These are phyloP conservation scores for Fundulus diaphanus DNA, from an alignment of 2,797 vertebrate genomes.

Conservation along the genomic window DNA sequence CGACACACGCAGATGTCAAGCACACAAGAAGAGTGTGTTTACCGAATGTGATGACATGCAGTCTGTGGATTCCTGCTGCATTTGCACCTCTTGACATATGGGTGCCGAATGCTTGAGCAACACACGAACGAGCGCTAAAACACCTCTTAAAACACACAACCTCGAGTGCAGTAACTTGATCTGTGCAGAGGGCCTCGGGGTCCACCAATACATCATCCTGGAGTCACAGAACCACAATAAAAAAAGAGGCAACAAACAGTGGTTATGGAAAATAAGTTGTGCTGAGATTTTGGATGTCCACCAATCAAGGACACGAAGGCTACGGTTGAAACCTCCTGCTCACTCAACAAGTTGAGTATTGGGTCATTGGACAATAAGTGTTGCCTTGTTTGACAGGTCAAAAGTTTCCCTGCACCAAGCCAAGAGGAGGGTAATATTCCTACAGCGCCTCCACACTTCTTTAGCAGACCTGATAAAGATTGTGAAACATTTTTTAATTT, in stretches of 20 bases:
- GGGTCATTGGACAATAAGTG: not conserved
- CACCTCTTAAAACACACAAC: slow-evolving; percentile 43
- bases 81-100: slow-evolving; percentile 27
- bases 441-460: not conserved
- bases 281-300: not conserved
- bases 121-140: slow-evolving; percentile 34
- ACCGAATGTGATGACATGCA: slow-evolving; percentile 32
- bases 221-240: slow-evolving; percentile 9
- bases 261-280: not conserved
- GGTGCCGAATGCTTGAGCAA: slow-evolving; percentile 25
- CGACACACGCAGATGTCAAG: slow-evolving; percentile 16
- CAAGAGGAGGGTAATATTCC: no score
- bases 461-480: not conserved
- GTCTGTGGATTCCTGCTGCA: slow-evolving; percentile 15
- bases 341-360: not conserved
- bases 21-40: slow-evolving; percentile 2
- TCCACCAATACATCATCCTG: slow-evolving; percentile 22
- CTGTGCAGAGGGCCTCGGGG: slow-evolving; percentile 26
- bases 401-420: not conserved
- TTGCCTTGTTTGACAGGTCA: not conserved
- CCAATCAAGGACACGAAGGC: no score
- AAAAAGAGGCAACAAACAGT: not conserved
- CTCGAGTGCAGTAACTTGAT: slow-evolving; percentile 37
- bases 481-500: not conserved
- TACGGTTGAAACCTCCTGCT: no score